Percentiles rank a stretch among this genome's conserved stretches.
phyloP scores from a whole-genome alignment of 2,113 vertebrate genomes.

The Nettapus auritus region DNA sequence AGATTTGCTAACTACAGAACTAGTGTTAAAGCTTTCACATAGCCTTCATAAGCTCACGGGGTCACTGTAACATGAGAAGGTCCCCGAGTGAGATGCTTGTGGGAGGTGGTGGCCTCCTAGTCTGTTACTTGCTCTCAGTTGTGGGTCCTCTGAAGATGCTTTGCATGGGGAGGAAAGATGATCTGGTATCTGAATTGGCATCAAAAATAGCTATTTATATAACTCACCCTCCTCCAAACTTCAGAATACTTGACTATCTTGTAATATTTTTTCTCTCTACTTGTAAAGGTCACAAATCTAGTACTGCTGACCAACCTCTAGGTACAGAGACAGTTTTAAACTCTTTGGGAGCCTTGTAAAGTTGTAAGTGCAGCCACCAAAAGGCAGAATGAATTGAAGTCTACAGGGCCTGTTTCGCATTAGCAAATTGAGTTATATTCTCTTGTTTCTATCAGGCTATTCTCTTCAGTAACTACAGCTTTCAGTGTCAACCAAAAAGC shows the following conservation, averaged over 20 bases:
- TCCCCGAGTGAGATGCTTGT: rapidly evolving
- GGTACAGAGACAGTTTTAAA: not conserved
- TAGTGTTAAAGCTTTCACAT: not conserved
- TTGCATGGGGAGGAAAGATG: not conserved
- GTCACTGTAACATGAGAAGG: not conserved
- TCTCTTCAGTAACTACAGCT: not conserved
- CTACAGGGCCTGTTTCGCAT: not conserved
- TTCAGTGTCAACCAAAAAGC: not conserved
- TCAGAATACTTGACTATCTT: not conserved
- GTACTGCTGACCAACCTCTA: not conserved
- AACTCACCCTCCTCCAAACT: not conserved
- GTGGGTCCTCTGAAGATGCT: not conserved
- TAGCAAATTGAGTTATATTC: not conserved
- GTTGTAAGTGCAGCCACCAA: not conserved
- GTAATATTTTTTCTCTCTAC: not conserved
- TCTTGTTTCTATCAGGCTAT: not conserved
- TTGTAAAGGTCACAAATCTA: not conserved
- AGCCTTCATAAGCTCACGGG: not conserved
- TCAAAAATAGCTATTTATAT: not conserved
- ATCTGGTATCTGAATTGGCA: not conserved
- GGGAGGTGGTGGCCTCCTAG: not conserved
- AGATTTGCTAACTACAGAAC: not conserved
- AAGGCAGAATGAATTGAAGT: not conserved
- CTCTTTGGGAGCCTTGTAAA: not conserved
- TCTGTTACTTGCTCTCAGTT: not conserved